These are phyloP conservation scores for Dromaius novaehollandiae DNA, from an alignment of 2,113 vertebrate species.

Conservation along the genomic window DNA sequence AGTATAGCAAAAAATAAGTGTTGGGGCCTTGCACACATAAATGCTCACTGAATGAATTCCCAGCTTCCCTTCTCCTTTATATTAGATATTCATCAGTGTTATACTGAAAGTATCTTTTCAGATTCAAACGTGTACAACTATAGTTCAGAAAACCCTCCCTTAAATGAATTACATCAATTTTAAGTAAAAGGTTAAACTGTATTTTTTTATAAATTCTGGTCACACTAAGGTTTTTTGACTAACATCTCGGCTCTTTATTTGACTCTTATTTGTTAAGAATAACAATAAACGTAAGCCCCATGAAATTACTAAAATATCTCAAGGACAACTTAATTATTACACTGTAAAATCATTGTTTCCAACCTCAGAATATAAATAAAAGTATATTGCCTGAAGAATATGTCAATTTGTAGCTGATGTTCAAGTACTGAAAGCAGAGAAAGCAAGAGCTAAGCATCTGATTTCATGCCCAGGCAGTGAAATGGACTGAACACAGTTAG, in stretches of 20 bases:
- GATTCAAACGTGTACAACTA: not conserved
- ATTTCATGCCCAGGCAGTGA: not conserved
- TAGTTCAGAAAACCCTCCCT: not conserved
- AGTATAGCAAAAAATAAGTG: not conserved
- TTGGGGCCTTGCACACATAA: not conserved
- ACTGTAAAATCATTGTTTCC: not conserved
- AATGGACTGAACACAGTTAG: not conserved
- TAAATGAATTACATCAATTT: not conserved
- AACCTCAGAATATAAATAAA: not conserved
- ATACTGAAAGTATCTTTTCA: not conserved
- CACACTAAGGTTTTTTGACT: not conserved
- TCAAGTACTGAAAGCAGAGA: not conserved
- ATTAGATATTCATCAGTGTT: not conserved
- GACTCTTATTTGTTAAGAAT: not conserved
- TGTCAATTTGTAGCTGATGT: not conserved
- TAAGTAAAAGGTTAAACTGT: not conserved
- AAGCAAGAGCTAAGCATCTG: not conserved
- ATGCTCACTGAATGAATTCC: not conserved
- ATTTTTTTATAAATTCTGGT: not conserved
- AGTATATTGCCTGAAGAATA: not conserved
- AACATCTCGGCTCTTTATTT: not conserved
- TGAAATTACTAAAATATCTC: not conserved
- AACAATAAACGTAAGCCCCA: not conserved
- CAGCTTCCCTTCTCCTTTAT: not conserved
- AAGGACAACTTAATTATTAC: not conserved